phyloP scores from a whole-genome alignment of 2,113 vertebrate species.

The Dipodomys ordii region DNA sequence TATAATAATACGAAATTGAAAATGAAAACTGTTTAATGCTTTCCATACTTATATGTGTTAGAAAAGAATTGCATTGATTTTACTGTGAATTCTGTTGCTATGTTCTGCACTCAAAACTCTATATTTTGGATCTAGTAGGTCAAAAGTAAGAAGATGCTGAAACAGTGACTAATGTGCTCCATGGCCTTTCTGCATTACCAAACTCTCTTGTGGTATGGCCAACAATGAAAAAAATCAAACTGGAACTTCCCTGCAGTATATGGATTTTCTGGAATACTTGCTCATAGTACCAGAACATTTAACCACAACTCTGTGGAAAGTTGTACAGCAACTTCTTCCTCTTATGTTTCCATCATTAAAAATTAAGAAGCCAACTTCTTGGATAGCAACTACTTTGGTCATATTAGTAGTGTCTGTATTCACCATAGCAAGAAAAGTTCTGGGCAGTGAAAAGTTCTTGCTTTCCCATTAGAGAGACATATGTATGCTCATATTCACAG shows the following conservation, averaged over 20 bases:
- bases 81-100: neutral
- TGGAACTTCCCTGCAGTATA: neutral
- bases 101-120: neutral
- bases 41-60: neutral
- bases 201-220: neutral
- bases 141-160: slow-evolving; percentile 11
- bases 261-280: slow-evolving; percentile 31
- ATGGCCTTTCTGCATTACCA: neutral
- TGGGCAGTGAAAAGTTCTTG: neutral
- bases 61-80: slow-evolving; percentile 12
- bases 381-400: neutral
- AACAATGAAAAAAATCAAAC: slow-evolving; percentile 24
- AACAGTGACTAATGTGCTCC: slow-evolving; percentile 18
- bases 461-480: neutral
- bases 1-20: no score
- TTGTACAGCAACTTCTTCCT: neutral
- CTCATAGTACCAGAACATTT: neutral
- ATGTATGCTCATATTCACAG: neutral
- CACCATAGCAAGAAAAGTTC: neutral
- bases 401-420: neutral
- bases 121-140: neutral
- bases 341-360: neutral
- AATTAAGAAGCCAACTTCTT: neutral
- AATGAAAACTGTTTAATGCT: neutral
- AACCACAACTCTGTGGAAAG: neutral